phyloP scores from a whole-genome alignment of 2,797 vertebrate species.

The Odontamblyopus lacepedii region DNA sequence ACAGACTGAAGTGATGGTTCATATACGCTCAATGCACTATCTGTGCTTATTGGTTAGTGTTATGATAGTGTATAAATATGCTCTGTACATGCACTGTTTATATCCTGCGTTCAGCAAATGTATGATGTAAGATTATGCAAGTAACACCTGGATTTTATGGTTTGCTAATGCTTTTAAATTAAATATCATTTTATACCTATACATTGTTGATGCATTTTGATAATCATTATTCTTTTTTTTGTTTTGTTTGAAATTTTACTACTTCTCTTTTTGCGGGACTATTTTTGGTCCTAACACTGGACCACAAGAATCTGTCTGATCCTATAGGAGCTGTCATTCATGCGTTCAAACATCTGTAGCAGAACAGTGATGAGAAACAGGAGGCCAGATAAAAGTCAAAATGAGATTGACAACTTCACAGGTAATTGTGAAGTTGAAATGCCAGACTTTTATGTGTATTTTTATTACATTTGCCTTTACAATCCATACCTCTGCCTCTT shows the following conservation, averaged over 20 bases:
- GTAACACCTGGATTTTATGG: background rate
- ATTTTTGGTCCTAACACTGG: background rate
- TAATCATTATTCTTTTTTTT: background rate
- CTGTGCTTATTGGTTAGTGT: slow-evolving; percentile 21
- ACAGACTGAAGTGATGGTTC: slow-evolving; percentile 27
- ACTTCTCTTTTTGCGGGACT: background rate
- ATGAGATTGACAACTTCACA: slow-evolving; percentile 11
- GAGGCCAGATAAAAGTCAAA: slow-evolving; percentile 12
- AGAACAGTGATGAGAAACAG: slow-evolving; percentile 29
- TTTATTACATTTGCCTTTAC: slow-evolving; percentile 15
- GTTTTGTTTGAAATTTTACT: too few species aligned
- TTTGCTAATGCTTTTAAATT: background rate
- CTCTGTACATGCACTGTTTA: background rate
- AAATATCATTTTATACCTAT: too few species aligned
- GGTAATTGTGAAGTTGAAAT: slow-evolving; percentile 8
- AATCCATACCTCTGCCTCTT: slow-evolving; percentile 37
- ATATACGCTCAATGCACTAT: slow-evolving; percentile 17
- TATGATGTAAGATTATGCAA: slow-evolving; percentile 6
- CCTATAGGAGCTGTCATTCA: slow-evolving; percentile 7
- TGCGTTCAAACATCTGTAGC: slow-evolving; percentile 24
- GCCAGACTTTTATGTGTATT: slow-evolving; percentile 5
- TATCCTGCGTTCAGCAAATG: slow-evolving; percentile 17
- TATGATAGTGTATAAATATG: slow-evolving; percentile 1
- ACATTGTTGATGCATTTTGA: background rate
- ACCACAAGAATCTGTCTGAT: background rate